Base-by-base conservation (phyloP, 2,113 vertebrate genomes). In the Gadus macrocephalus region DNA sequence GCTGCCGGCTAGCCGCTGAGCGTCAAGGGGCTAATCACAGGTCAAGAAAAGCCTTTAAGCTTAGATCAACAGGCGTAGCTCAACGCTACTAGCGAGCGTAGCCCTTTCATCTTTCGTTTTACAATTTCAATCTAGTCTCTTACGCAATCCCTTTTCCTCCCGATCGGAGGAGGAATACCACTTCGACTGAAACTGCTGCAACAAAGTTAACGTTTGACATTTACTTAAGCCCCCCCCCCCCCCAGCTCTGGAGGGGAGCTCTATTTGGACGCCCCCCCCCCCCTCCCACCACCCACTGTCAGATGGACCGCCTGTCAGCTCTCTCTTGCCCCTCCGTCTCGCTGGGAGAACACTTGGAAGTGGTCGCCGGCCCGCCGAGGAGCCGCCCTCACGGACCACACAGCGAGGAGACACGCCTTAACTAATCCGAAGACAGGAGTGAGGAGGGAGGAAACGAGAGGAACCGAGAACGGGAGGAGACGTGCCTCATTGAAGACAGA, bases 311-410 rank as follows among this genome's bases (percentile, higher is more conserved):
- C 69, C 75, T 27, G 55, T 84, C 78, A 89, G 77, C 74, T 72
- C 73, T 19, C 76, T 4, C 31, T 35, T 35, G 3, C 6, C 31
- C 31, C 31, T 35, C 31, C 31, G 31, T 35, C 31, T 35, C 6
- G 31, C 31, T 4, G 31, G 75, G 69, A 80, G 75, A 73, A 81
- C 63, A 25, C 86, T 81, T 83, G 85, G 85, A 86, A 84, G 69
- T n/a, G 72, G 82, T 87, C 84, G 86, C 83, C 72, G 62, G 77
- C 81, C 83, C 77, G 85, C 80, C 82, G 83, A 88, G 85, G 85
- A 83, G 76, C 78, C 81, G 78, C 42, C 80, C 77, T 77, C 67
- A 73, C 69, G 72, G 71, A 82, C 84, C 81, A 83, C 61, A 27
- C 15, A 25, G 6, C 2, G 17, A 15, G 7, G 3, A 28, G 65